Conservation (phyloP, 2,797 vertebrate species). For the Syngnathus acus region DNA sequence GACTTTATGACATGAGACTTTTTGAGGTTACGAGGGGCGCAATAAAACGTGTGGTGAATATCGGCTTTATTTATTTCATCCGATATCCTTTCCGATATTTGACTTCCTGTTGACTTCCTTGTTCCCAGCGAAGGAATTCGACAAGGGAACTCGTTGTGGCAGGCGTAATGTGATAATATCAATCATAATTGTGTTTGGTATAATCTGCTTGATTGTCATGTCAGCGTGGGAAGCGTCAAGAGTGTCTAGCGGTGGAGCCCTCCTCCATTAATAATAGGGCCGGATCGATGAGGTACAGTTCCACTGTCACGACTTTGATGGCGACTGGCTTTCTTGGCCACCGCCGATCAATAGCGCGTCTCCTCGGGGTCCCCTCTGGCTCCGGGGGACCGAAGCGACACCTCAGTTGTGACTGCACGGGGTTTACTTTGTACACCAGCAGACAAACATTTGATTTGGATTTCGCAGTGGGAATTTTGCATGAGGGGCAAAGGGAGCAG, state of each 20-base stretch:
- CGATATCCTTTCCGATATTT: neutral
- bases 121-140: conserved; percentile 54
- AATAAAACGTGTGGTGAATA: neutral
- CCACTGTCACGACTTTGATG: conserved; percentile 81
- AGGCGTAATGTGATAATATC: conserved; percentile 86
- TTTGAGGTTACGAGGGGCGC: neutral
- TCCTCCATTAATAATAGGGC: conserved; percentile 86
- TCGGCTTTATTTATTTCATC: neutral
- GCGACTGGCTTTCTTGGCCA: conserved; percentile 74
- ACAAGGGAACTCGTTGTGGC: conserved; percentile 59
- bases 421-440: conserved; percentile 16
- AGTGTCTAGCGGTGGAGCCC: conserved; percentile 74
- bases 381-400: conserved; percentile 61
- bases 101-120: conserved; percentile 5
- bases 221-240: conserved; percentile 80
- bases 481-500: neutral
- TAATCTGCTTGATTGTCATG: conserved; percentile 89
- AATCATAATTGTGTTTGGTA: conserved; percentile 91
- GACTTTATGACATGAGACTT: neutral
- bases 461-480: neutral
- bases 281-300: conserved; percentile 84
- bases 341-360: conserved; percentile 78
- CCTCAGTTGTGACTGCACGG: conserved; percentile 56
- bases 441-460: neutral
- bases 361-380: conserved; percentile 62